Percentiles rank a stretch among this genome's conserved stretches.
Evolutionary conservation across 1,140 invertebrate genomes (phyloP).

Genomic region (Cepaea nemoralis): DNA sequence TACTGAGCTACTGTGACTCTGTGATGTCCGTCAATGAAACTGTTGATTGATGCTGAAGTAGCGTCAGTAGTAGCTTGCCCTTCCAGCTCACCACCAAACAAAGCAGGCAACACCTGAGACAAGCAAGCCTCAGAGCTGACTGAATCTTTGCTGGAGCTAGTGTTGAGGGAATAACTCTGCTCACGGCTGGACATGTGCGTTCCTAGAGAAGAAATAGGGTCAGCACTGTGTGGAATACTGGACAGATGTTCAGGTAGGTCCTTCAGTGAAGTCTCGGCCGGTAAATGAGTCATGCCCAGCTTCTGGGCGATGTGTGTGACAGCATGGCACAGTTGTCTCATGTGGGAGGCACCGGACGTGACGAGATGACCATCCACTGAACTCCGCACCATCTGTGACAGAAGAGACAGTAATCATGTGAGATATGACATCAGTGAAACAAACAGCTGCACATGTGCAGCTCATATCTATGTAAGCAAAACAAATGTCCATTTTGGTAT

Average conservation of each 20-base stretch:
- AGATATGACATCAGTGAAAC: no score
- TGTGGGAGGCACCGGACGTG: background rate
- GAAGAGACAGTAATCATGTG: background rate
- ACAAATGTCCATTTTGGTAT: no score
- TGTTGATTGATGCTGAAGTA: background rate
- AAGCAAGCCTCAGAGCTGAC: background rate
- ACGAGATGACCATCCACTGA: background rate
- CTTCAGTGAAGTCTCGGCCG: background rate
- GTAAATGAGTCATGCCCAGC: background rate
- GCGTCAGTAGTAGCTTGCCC: background rate
- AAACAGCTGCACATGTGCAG: no score
- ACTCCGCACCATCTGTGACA: background rate
- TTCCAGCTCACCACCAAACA: background rate
- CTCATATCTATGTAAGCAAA: no score
- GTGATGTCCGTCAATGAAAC: background rate
- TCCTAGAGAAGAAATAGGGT: background rate
- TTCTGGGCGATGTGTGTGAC: background rate
- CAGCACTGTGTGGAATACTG: background rate
- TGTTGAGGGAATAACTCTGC: background rate
- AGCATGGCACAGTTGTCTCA: background rate
- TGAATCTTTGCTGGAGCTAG: background rate
- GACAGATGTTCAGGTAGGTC: background rate
- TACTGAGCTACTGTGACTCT: background rate
- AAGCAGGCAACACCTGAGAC: background rate
- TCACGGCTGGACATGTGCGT: background rate